Percentiles rank a stretch among this genome's conserved stretches.
Evolutionary conservation across 1,140 invertebrate genomes (phyloP).

Genomic region (Hetaerina americana): DNA sequence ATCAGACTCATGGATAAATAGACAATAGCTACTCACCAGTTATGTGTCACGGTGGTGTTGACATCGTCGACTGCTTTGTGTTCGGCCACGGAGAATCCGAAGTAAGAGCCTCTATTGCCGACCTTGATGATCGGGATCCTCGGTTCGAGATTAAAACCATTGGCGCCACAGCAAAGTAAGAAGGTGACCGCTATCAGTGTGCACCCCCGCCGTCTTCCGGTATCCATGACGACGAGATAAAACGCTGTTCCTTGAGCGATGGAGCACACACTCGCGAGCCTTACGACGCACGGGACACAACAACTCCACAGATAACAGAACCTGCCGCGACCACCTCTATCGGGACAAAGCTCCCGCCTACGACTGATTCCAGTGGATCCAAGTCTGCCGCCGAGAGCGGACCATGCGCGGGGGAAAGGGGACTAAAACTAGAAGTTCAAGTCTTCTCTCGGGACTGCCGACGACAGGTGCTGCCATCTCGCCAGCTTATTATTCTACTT

Average conservation of each 20-base stretch:
- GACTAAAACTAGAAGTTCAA: no score
- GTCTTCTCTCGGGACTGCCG: no score
- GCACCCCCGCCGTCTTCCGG: background rate
- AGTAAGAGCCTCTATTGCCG: slow-evolving; percentile 57
- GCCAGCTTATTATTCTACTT: no score
- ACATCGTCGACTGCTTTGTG: slow-evolving; percentile 45
- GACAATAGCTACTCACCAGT: slow-evolving; percentile 42
- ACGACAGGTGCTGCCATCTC: no score
- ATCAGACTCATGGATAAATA: no score
- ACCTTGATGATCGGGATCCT: slow-evolving; percentile 70
- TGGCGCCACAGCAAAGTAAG: background rate
- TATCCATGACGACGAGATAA: background rate
- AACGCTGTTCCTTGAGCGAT: background rate
- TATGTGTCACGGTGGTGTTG: slow-evolving; percentile 28
- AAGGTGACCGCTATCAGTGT: background rate
- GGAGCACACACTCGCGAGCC: no score
- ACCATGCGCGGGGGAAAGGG: no score
- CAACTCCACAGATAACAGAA: background rate
- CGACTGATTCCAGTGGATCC: no score
- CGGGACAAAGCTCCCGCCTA: background rate
- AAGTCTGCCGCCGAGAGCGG: no score
- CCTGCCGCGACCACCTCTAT: background rate
- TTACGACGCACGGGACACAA: background rate
- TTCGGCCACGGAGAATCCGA: slow-evolving; percentile 80
- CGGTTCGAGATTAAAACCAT: slow-evolving; percentile 69